These are phyloP conservation scores for Dromius quadrimaculatus DNA, from an alignment of 2,888 invertebrate species.

Conservation along the genomic window DNA sequence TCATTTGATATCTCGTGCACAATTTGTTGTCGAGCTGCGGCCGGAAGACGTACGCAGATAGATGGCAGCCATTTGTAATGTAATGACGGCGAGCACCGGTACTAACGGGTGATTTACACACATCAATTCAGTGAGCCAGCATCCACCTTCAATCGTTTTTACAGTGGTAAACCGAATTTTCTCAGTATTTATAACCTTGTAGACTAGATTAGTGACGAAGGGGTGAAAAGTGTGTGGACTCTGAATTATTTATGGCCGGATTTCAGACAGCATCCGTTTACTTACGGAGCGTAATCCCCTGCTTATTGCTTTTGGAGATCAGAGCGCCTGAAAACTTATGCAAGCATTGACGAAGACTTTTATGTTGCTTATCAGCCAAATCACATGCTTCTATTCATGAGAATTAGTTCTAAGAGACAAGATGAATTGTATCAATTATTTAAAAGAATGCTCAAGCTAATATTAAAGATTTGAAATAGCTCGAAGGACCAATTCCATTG, in stretches of 20 bases:
- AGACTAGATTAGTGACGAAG: conserved; percentile 44
- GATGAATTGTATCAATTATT: too few relatives aligned
- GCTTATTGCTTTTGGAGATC: conserved; percentile 47
- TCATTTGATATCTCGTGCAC: conserved; percentile 50
- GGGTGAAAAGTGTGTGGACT: conserved; percentile 40
- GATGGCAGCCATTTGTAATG: conserved; percentile 64
- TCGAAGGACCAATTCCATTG: too few relatives aligned
- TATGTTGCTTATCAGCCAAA: background rate
- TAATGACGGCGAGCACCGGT: conserved; percentile 61
- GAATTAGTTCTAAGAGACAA: too few relatives aligned
- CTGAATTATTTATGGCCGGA: conserved; percentile 49
- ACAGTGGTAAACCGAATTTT: conserved; percentile 50
- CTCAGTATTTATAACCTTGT: conserved; percentile 47
- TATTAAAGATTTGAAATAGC: too few relatives aligned
- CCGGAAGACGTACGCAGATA: conserved; percentile 63
- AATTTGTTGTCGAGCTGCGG: conserved; percentile 55
- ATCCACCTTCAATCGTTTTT: conserved; percentile 56
- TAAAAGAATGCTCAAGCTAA: too few relatives aligned
- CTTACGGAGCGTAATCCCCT: conserved; percentile 44
- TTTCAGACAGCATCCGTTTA: conserved; percentile 45
- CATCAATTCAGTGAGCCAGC: conserved; percentile 60
- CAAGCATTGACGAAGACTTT: conserved; percentile 10
- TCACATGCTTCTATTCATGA: too few relatives aligned
- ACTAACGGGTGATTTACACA: conserved; percentile 64
- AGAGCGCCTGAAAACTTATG: conserved; percentile 14